A percentile compares a stretch with the other conserved stretches of the same genome.
These are phyloP conservation scores for Sternarchorhynchus goeldii DNA, from an alignment of 2,797 vertebrate species.

Conservation along the genomic window DNA sequence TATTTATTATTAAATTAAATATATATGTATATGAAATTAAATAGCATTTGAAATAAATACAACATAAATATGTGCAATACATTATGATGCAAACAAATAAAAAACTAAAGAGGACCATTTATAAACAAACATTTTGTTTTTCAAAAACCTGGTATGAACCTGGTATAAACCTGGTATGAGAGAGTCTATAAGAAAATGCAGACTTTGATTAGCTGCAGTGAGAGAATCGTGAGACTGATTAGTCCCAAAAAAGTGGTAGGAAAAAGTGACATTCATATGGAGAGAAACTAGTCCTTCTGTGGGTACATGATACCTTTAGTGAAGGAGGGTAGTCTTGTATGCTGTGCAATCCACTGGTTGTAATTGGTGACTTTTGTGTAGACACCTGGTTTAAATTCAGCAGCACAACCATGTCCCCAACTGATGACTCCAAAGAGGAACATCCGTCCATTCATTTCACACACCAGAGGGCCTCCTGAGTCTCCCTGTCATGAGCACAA, in stretches of 20 bases:
- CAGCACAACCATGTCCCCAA: conserved; percentile 88
- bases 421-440: conserved; percentile 88
- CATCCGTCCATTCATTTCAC: conserved; percentile 71
- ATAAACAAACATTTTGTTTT: too few species aligned
- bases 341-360: conserved; percentile 82
- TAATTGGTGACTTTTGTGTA: conserved; percentile 89
- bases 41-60: conserved; percentile 3
- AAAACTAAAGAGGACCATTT: neutral
- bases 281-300: conserved; percentile 53
- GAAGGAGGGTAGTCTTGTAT: conserved; percentile 58
- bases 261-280: neutral
- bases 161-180: too few species aligned
- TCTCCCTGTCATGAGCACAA: conserved; percentile 79
- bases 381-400: conserved; percentile 82
- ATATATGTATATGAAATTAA: conserved; percentile 16
- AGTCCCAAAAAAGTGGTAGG: too few species aligned
- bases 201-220: too few species aligned
- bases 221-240: too few species aligned
- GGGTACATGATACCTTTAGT: conserved; percentile 60
- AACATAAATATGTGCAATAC: neutral
- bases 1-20: neutral
- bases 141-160: too few species aligned
- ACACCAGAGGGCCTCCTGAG: conserved; percentile 90
- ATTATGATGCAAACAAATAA: neutral
- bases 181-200: too few species aligned